phyloP scores from a whole-genome alignment of 2,888 invertebrate species.

The Callimorpha dominula region DNA sequence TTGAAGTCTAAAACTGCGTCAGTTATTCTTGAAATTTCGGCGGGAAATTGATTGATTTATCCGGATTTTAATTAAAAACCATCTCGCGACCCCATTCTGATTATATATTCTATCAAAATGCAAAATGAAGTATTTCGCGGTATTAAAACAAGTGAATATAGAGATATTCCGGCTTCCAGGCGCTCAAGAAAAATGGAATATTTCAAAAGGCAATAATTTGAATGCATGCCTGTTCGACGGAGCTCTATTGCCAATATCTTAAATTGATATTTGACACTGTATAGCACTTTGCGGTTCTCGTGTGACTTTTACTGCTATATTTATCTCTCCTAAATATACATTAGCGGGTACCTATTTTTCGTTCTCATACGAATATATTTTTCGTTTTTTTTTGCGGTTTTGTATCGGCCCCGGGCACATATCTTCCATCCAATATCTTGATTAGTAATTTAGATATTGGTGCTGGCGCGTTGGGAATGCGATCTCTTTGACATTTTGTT shows the following conservation, averaged over 20 bases:
- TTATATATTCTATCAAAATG: slow-evolving; percentile 51
- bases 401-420: slow-evolving; percentile 43
- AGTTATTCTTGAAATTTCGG: slow-evolving; percentile 19
- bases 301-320: slow-evolving; percentile 69
- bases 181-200: slow-evolving; percentile 33
- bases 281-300: slow-evolving; percentile 53
- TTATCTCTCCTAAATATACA: slow-evolving; percentile 64
- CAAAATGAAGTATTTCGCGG: slow-evolving; percentile 46
- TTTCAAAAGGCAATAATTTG: slow-evolving; percentile 49
- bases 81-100: slow-evolving; percentile 26
- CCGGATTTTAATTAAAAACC: slow-evolving; percentile 46
- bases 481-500: slow-evolving; percentile 39
- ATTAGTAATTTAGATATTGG: slow-evolving; percentile 65
- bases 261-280: slow-evolving; percentile 76
- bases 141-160: slow-evolving; percentile 47
- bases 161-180: slow-evolving; percentile 34
- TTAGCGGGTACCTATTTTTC: slow-evolving; percentile 53
- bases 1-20: slow-evolving; percentile 14
- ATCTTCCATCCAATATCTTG: slow-evolving; percentile 53
- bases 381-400: slow-evolving; percentile 29
- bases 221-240: slow-evolving; percentile 46
- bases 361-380: slow-evolving; percentile 38
- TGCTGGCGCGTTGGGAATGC: slow-evolving; percentile 50
- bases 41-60: slow-evolving; percentile 36
- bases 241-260: slow-evolving; percentile 66